A percentile compares a stretch with the other conserved stretches of the same genome.
Conservation (phyloP, 1,140 invertebrate genomes). For the Zaprionus davidi region DNA sequence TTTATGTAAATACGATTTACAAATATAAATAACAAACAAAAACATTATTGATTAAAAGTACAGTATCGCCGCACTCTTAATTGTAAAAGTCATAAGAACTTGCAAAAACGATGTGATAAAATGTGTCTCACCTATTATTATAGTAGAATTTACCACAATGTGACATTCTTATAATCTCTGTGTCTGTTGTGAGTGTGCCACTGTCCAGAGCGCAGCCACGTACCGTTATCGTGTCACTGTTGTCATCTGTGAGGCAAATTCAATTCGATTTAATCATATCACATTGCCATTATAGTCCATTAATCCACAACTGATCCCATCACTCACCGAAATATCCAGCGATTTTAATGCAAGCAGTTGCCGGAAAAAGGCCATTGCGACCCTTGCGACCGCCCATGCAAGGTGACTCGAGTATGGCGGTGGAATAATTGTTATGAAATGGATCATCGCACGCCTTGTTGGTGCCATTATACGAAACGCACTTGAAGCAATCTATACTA, state of each 20-base stretch:
- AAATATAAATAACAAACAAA: no score
- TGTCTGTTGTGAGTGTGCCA: conserved; percentile 95
- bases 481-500: conserved; percentile 97
- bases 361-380: conserved; percentile 96
- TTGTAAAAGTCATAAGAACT: no score
- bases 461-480: conserved; percentile 94
- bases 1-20: no score
- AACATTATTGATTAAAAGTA: no score
- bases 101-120: no score
- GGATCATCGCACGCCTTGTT: conserved; percentile 97
- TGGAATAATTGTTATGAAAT: conserved; percentile 96
- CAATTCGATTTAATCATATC: conserved; percentile 19
- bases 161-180: conserved; percentile 96
- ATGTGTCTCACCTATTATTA: conserved; percentile 89
- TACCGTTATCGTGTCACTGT: conserved; percentile 91
- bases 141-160: conserved; percentile 96
- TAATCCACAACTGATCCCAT: conserved; percentile 10
- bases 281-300: conserved; percentile 2
- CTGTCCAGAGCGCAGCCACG: conserved; percentile 96
- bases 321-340: conserved; percentile 92
- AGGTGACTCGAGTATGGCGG: conserved; percentile 93
- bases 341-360: conserved; percentile 98
- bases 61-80: no score
- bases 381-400: conserved; percentile 97
- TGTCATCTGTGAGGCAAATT: conserved; percentile 87